A percentile compares a stretch with the other conserved stretches of the same genome.
Evolutionary conservation across 1,140 invertebrate genomes (phyloP).

Genomic region (Drosophila erecta): DNA sequence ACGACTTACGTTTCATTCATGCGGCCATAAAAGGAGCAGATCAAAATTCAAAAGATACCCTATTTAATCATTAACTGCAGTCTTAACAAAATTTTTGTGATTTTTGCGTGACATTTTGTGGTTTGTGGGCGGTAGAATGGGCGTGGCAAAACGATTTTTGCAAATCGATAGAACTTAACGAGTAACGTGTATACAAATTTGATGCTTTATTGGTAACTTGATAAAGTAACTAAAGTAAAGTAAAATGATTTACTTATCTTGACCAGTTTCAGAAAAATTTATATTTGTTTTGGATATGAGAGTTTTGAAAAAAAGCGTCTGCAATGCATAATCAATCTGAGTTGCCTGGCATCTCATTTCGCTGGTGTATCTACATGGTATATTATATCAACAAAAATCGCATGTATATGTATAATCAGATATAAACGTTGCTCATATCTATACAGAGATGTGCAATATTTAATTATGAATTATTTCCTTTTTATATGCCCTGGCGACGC

Average conservation of each 20-base stretch:
- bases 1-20: constrained; percentile 24
- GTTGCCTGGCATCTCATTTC: constrained; percentile 3
- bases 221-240: not conserved
- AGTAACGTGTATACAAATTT: too few relatives aligned
- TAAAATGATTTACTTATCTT: not conserved
- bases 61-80: not conserved
- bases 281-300: constrained; percentile 9
- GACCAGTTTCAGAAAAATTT: not conserved
- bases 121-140: too few relatives aligned
- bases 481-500: constrained; percentile 57
- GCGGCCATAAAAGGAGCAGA: constrained; percentile 44
- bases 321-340: constrained; percentile 19
- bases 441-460: constrained; percentile 51
- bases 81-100: too few relatives aligned
- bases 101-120: too few relatives aligned
- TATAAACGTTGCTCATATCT: not conserved
- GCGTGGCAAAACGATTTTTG: too few relatives aligned
- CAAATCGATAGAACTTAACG: too few relatives aligned
- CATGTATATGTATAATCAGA: constrained; percentile 6
- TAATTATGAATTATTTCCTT: constrained; percentile 69
- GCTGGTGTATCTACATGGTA: not conserved
- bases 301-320: constrained; percentile 1
- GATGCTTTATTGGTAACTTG: not conserved
- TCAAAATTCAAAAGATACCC: not conserved
- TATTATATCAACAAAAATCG: constrained; percentile 6